phyloP scores from a whole-genome alignment of 1,140 invertebrate species.

The Acromyrmex heyeri region DNA sequence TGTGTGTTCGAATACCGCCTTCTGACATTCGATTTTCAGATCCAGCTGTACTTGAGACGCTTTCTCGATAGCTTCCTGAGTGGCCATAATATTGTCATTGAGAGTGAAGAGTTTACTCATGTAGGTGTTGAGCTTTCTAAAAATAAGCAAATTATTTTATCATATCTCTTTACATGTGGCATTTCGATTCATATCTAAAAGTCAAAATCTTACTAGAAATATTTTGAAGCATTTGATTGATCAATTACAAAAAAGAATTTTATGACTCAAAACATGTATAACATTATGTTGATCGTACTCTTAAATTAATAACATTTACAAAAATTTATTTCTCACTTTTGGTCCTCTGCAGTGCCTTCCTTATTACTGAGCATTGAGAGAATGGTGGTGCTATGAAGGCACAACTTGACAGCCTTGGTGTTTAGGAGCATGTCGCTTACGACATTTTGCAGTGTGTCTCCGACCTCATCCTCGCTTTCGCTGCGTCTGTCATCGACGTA shows the following conservation, averaged over 20 bases:
- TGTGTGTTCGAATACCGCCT: conserved; percentile 67
- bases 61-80: conserved; percentile 62
- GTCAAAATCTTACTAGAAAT: not conserved
- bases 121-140: conserved; percentile 66
- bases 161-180: not conserved
- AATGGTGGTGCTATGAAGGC: conserved; percentile 71
- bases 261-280: too few species aligned
- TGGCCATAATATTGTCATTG: conserved; percentile 68
- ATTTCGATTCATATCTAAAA: not conserved
- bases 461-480: not conserved
- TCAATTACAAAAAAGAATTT: too few species aligned
- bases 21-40: conserved; percentile 73
- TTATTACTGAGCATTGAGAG: conserved; percentile 68
- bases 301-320: too few species aligned
- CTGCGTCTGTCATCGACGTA: not conserved
- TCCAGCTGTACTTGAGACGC: conserved; percentile 61
- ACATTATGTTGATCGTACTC: too few species aligned
- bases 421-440: conserved; percentile 70
- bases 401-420: conserved; percentile 60
- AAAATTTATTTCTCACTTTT: conserved; percentile 65
- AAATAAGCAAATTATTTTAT: conserved; percentile 41
- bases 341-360: conserved; percentile 49
- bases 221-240: not conserved
- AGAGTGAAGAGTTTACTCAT: conserved; percentile 71
- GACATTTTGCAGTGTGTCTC: conserved; percentile 61